Percentiles rank a stretch among this genome's conserved stretches.
These are phyloP conservation scores for Caenorhabditis doughertyi DNA, from an alignment of 2,888 invertebrate genomes.

Conservation along the genomic window DNA sequence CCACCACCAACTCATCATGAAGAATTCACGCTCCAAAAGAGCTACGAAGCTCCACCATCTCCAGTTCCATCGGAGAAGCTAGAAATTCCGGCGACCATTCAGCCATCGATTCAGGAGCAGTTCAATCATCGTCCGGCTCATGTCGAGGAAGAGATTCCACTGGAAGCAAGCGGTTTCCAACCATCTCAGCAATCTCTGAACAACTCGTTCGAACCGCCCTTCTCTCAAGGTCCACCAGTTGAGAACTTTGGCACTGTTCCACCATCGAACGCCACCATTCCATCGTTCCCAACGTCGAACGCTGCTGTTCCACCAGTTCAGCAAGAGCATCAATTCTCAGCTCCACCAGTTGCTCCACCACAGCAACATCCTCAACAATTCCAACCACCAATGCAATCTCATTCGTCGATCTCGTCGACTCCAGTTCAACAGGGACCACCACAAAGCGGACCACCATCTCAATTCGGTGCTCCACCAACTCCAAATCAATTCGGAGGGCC, in stretches of 20 bases:
- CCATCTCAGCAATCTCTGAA: neutral
- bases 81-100: conserved; percentile 76
- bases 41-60: conserved; percentile 62
- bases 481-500: conserved; percentile 55
- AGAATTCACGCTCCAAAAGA: conserved; percentile 35
- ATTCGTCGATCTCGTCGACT: conserved; percentile 68
- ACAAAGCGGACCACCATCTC: conserved; percentile 40
- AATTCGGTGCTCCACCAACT: conserved; percentile 49
- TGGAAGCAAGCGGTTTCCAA: conserved; percentile 39
- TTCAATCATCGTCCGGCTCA: conserved; percentile 53
- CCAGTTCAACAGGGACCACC: conserved; percentile 61
- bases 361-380: conserved; percentile 52
- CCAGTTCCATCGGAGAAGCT: conserved; percentile 70
- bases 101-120: conserved; percentile 77
- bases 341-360: conserved; percentile 27
- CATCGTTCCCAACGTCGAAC: conserved; percentile 71
- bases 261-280: conserved; percentile 67
- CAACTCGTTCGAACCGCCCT: conserved; percentile 42
- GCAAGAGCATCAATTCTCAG: conserved; percentile 17
- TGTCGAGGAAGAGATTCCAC: conserved; percentile 64
- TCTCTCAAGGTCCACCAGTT: conserved; percentile 43
- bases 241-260: conserved; percentile 45
- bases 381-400: conserved; percentile 32
- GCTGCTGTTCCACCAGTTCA: conserved; percentile 62
- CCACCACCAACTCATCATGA: conserved; percentile 21